Evolutionary conservation across 2,888 invertebrate genomes (phyloP).

Genomic region (Pocota personata): DNA sequence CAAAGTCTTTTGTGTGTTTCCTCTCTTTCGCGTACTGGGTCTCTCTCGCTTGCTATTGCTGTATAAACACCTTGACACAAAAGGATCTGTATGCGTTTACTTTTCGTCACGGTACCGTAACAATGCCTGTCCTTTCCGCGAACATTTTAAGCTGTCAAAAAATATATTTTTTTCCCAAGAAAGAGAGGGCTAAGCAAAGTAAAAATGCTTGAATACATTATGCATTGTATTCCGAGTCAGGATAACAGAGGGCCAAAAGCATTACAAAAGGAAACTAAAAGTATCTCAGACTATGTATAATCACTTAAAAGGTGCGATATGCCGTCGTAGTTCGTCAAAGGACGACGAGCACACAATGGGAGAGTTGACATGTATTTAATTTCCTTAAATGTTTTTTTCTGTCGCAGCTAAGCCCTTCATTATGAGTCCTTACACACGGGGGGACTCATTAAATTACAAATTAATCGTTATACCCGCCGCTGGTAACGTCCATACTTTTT

Average conservation of each 20-base stretch:
- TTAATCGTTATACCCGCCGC: slow-evolving; percentile 36
- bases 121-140: not conserved
- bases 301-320: slow-evolving; percentile 66
- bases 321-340: slow-evolving; percentile 45
- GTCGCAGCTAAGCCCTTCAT: slow-evolving; percentile 61
- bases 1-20: slow-evolving; percentile 22
- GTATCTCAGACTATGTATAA: slow-evolving; percentile 29
- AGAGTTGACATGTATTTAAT: slow-evolving; percentile 65
- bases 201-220: slow-evolving; percentile 30
- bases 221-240: slow-evolving; percentile 16
- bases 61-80: slow-evolving; percentile 42
- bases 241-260: not conserved
- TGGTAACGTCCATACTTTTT: not conserved
- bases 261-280: slow-evolving; percentile 24
- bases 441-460: slow-evolving; percentile 66
- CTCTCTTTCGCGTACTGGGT: not conserved
- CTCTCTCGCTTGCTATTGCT: not conserved
- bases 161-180: not conserved
- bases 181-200: not conserved
- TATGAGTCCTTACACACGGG: slow-evolving; percentile 53
- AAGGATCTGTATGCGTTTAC: slow-evolving; percentile 16
- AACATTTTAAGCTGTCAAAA: slow-evolving; percentile 50
- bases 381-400: slow-evolving; percentile 49
- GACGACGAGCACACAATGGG: slow-evolving; percentile 18
- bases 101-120: slow-evolving; percentile 16